phyloP scores from a whole-genome alignment of 1,140 invertebrate genomes.

The Cydia amplana region DNA sequence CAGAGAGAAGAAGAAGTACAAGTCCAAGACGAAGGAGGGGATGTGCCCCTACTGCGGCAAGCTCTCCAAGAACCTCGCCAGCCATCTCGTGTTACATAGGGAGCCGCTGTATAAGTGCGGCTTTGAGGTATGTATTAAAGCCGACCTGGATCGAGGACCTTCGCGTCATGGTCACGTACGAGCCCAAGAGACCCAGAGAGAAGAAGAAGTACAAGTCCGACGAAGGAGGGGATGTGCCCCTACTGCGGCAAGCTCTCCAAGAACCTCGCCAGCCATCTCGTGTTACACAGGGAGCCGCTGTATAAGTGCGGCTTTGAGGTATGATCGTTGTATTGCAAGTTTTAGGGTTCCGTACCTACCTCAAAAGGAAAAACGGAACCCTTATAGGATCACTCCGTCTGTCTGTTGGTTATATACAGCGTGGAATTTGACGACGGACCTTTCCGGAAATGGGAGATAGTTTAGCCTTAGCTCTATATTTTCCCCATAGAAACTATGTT shows the following conservation, averaged over 20 bases:
- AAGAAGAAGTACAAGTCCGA: constrained; percentile 32
- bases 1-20: constrained; percentile 28
- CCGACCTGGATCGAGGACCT: too few relatives aligned
- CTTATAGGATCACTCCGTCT: too few relatives aligned
- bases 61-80: constrained; percentile 40
- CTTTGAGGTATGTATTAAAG: too few relatives aligned
- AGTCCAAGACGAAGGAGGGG: constrained; percentile 28
- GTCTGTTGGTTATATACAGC: too few relatives aligned
- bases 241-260: constrained; percentile 50
- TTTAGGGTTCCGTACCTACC: too few relatives aligned
- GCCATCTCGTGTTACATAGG: constrained; percentile 45
- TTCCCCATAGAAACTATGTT: too few relatives aligned
- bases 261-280: constrained; percentile 43
- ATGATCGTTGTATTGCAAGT: constrained; percentile 7
- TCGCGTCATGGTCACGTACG: too few relatives aligned
- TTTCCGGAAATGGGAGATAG: too few relatives aligned
- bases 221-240: constrained; percentile 41
- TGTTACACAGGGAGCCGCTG: constrained; percentile 38
- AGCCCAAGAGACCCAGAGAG: too few relatives aligned
- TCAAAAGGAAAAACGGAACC: too few relatives aligned
- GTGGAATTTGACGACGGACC: too few relatives aligned
- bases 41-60: constrained; percentile 55
- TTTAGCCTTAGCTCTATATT: too few relatives aligned
- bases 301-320: constrained; percentile 38
- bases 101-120: constrained; percentile 1